Conservation (phyloP, 2,888 invertebrate species). For the Coenonympha arcania region DNA sequence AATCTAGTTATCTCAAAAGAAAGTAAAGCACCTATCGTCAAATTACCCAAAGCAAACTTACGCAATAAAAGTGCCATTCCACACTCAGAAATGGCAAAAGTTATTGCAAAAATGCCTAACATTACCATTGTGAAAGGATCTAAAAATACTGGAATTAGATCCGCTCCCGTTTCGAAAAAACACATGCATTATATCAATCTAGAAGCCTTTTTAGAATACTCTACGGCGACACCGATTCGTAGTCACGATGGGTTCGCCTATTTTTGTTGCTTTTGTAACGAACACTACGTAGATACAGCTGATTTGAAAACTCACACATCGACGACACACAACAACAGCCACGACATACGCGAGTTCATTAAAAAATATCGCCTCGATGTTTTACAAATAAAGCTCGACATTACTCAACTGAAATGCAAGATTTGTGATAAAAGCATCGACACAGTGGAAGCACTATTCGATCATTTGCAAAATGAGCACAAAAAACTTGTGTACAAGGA, state of each 20-base stretch:
- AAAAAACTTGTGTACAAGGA: background rate
- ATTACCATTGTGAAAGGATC: background rate
- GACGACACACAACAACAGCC: background rate
- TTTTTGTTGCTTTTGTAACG: slow-evolving; percentile 2
- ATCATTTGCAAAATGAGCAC: background rate
- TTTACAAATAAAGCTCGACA: background rate
- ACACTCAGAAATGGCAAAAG: background rate
- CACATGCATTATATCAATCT: background rate
- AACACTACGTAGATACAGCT: background rate
- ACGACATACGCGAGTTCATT: background rate
- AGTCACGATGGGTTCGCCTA: background rate
- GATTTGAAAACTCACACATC: background rate
- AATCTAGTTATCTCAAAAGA: background rate
- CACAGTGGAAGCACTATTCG: background rate
- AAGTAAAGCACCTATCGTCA: background rate
- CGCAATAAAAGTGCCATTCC: background rate
- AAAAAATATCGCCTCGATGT: background rate
- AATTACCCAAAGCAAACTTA: background rate
- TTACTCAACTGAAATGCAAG: slow-evolving; percentile 1
- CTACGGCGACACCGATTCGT: background rate
- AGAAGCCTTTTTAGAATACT: background rate
- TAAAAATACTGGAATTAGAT: background rate
- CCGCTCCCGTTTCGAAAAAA: background rate
- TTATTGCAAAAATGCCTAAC: background rate
- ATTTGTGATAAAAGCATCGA: background rate